These are phyloP conservation scores for Gastracanthus pulcherrimus DNA, from an alignment of 2,888 invertebrate genomes.

Conservation along the genomic window DNA sequence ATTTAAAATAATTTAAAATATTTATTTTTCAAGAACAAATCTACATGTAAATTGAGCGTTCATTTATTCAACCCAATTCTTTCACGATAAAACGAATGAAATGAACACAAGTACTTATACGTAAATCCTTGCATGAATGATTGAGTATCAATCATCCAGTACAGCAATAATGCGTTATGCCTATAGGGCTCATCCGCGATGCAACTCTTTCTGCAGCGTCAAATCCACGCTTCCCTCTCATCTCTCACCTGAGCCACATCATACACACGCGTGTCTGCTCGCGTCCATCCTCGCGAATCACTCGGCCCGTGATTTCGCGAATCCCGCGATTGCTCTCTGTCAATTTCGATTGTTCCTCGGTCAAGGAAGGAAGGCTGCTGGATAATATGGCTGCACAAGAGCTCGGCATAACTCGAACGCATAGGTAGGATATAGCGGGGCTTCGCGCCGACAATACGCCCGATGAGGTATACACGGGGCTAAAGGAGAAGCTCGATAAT, in stretches of 20 bases:
- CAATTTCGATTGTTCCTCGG: conserved; percentile 14
- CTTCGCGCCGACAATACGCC: not conserved
- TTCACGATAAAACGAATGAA: no score
- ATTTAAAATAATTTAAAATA: no score
- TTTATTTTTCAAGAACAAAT: no score
- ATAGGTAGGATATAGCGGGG: not conserved
- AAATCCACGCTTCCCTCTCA: no score
- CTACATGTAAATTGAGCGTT: no score
- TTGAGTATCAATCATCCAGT: not conserved
- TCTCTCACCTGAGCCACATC: not conserved
- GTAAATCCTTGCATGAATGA: no score
- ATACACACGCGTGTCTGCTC: not conserved
- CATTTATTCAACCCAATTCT: no score
- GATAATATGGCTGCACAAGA: not conserved
- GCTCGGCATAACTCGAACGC: not conserved
- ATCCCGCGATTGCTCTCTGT: conserved; percentile 8
- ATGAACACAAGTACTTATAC: no score
- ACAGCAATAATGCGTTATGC: not conserved
- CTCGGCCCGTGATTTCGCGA: not conserved
- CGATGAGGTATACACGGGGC: not conserved
- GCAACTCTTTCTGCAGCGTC: no score
- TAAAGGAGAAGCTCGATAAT: not conserved
- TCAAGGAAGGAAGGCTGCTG: not conserved
- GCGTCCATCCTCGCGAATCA: not conserved
- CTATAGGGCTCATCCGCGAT: no score